phyloP scores from a whole-genome alignment of 2,797 vertebrate genomes.

The Darevskia nairensis region DNA sequence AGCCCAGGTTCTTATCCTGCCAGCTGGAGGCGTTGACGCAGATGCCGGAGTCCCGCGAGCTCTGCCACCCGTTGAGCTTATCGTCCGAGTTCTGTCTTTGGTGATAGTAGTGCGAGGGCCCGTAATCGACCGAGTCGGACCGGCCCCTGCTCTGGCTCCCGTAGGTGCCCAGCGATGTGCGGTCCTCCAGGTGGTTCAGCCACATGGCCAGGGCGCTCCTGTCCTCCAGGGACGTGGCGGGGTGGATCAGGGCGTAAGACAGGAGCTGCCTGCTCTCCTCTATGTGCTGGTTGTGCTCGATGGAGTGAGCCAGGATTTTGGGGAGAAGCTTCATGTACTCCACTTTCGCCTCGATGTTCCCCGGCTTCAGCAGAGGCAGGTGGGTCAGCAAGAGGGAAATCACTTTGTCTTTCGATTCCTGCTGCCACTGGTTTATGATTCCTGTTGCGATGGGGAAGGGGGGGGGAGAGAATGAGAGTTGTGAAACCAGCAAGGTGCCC shows the following conservation, averaged over 20 bases:
- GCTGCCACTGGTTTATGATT: conserved; percentile 96
- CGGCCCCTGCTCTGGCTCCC: conserved; percentile 77
- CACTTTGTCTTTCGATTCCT: conserved; percentile 94
- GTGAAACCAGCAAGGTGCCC: conserved; percentile 49
- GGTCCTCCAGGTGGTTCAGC: conserved; percentile 98
- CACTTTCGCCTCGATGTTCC: conserved; percentile 93
- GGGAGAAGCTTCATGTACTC: conserved; percentile 98
- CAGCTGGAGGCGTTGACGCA: conserved; percentile 87
- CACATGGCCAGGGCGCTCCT: conserved; percentile 94
- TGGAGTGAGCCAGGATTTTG: conserved; percentile 95
- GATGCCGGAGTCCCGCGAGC: conserved; percentile 91
- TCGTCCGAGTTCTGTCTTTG: conserved; percentile 98
- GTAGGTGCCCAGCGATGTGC: conserved; percentile 78
- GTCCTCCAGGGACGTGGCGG: conserved; percentile 96
- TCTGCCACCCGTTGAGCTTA: conserved; percentile 98
- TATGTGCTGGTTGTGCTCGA: conserved; percentile 95
- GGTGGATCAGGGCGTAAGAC: conserved; percentile 97
- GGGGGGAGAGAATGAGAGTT: conserved; percentile 40
- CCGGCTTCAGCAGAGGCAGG: conserved; percentile 95
- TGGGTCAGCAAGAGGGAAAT: conserved; percentile 95
- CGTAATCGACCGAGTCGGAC: conserved; percentile 91
- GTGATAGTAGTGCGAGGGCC: conserved; percentile 89
- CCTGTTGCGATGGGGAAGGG: conserved; percentile 68
- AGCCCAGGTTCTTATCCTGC: conserved; percentile 89
- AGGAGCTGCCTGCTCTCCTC: conserved; percentile 98